Evolutionary conservation across 2,797 vertebrate species (phyloP).

Genomic region (Esox masquinongy): DNA sequence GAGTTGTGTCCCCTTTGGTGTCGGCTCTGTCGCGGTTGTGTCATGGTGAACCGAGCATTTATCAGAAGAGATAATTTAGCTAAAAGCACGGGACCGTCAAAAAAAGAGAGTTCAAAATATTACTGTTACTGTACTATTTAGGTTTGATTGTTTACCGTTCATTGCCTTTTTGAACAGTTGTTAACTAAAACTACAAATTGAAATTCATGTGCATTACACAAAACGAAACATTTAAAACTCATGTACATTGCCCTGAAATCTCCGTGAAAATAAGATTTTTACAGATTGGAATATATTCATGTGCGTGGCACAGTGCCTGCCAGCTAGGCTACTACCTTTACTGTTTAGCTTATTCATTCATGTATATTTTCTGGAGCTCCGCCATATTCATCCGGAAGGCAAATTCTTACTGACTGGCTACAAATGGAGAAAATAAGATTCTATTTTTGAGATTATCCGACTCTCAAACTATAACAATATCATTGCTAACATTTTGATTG

Average conservation of each 20-base stretch:
- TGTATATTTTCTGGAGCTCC: constrained; percentile 20
- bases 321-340: neutral
- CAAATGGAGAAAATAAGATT: neutral
- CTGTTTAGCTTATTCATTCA: constrained; percentile 24
- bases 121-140: no score
- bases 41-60: neutral
- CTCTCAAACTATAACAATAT: neutral
- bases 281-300: neutral
- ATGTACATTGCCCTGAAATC: neutral
- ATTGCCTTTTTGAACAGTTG: neutral
- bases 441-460: neutral
- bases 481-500: neutral
- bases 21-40: constrained; percentile 6
- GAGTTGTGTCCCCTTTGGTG: constrained; percentile 55
- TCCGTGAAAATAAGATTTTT: neutral
- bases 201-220: neutral
- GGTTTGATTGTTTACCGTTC: neutral
- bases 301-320: neutral
- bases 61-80: neutral
- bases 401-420: neutral
- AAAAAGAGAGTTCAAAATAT: neutral
- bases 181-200: neutral
- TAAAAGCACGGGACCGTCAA: neutral
- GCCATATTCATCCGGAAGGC: constrained; percentile 15
- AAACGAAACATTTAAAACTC: neutral